Percentiles rank a stretch among this genome's conserved stretches.
Conservation (phyloP, 64 coral and sea anemone genomes). For the Hydrozoanthus tunicans region DNA sequence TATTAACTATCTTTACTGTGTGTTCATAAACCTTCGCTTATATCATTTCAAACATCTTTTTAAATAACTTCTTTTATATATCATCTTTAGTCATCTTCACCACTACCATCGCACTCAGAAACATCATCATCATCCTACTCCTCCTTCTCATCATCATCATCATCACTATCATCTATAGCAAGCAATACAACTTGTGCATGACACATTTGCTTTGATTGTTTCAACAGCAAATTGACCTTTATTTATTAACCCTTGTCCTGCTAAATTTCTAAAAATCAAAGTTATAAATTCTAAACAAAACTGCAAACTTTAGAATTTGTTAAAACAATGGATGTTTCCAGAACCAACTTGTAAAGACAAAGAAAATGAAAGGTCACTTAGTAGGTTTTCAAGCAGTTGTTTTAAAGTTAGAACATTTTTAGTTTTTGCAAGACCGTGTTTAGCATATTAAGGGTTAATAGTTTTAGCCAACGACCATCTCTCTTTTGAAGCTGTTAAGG, state of each 20-base stretch:
- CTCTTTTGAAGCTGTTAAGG: conserved; percentile 54
- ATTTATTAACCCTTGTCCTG: not conserved
- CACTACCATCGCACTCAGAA: conserved; percentile 50
- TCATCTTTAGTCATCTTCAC: conserved; percentile 52
- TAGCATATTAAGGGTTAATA: not conserved
- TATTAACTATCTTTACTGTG: conserved; percentile 28
- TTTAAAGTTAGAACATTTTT: no score
- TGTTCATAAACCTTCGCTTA: conserved; percentile 38
- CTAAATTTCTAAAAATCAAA: no score
- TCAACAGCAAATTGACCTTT: conserved; percentile 50
- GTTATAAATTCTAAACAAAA: no score
- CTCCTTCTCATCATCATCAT: conserved; percentile 37
- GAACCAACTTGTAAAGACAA: no score
- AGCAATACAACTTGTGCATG: not conserved
- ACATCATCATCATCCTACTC: conserved; percentile 29
- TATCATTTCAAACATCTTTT: conserved; percentile 20
- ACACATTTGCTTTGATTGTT: conserved; percentile 57
- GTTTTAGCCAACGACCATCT: conserved; percentile 59
- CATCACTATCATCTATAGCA: conserved; percentile 44
- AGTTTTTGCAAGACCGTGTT: no score
- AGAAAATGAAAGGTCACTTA: no score
- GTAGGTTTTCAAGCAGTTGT: no score
- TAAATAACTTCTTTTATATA: conserved; percentile 27
- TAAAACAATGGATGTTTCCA: no score
- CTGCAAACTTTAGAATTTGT: no score